phyloP scores from a whole-genome alignment of 1,140 invertebrate genomes.

The Musca domestica region DNA sequence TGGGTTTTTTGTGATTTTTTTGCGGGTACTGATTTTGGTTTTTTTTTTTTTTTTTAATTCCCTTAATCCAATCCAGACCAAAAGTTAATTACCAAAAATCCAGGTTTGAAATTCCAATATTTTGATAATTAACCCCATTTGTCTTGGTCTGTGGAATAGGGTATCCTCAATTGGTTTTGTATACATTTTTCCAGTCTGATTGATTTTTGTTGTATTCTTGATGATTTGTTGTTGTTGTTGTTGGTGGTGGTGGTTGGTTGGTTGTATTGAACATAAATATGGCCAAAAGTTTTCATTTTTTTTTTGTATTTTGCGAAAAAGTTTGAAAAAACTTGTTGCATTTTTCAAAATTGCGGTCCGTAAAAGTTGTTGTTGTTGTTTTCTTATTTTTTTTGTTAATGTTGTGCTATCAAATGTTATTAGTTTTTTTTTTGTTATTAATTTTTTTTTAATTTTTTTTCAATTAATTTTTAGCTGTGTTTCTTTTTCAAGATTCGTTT shows the following conservation, averaged over 20 bases:
- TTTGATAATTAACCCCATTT: too few relatives aligned
- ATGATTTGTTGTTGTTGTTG: not conserved
- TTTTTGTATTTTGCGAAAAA: not conserved
- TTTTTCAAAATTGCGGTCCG: conserved; percentile 21
- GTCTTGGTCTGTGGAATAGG: too few relatives aligned
- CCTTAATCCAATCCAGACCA: too few relatives aligned
- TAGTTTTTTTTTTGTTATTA: conserved; percentile 9
- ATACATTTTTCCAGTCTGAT: too few relatives aligned
- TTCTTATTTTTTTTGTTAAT: not conserved
- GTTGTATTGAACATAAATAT: not conserved
- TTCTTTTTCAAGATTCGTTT: not conserved
- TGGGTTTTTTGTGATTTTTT: not conserved
- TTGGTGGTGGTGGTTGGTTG: not conserved
- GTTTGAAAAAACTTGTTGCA: not conserved
- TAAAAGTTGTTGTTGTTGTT: not conserved
- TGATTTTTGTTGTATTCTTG: not conserved
- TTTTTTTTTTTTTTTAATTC: too few relatives aligned
- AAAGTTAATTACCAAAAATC: too few relatives aligned
- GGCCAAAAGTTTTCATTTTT: conserved; percentile 12
- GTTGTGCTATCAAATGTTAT: conserved; percentile 6
- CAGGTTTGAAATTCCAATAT: too few relatives aligned
- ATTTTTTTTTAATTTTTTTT: conserved; percentile 13
- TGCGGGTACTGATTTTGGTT: too few relatives aligned
- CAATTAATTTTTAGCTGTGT: not conserved
- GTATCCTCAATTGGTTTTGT: too few relatives aligned